Evolutionary conservation across 2,113 vertebrate species (phyloP), one percentile per base, ranked within the genome.

Genomic region (Eretmochelys imbricata): DNA sequence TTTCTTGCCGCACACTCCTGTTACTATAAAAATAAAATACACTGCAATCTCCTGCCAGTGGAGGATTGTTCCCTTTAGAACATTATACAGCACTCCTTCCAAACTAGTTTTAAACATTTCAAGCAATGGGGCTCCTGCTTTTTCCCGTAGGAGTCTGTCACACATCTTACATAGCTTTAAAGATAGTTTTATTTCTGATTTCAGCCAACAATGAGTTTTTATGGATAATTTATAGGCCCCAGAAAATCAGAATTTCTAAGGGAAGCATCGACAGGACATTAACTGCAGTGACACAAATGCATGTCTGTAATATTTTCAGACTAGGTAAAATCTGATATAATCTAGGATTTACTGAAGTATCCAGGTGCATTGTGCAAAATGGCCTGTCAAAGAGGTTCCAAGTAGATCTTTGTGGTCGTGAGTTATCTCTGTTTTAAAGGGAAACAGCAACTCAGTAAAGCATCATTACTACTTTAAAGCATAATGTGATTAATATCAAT

Each of bases 21-120:
- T 24, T 27, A 3, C 8, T 14, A 0, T 2, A 38, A 1, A 57
- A 51, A 4, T 4, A 6, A 51, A 72, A 4, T 1, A 75, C 65
- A 22, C 5, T 75, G 81, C 25, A 69, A 4, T 9, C 59, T 78
- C 38, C 38, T 55, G 62, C 78, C 84, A 20, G 0, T 0, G 65
- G 27, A 0, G 0, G 35, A 2, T 11, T 24, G 17, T 10, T 82
- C 75, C 13, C 0, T 1, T 46, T 42, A 19, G 31, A 4, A 24
- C 2, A 0, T 5, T 42, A 50, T 29, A 2, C 24, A 35, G 65
- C 13, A 5, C 22, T 69, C 27, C 24, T 7, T 49, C 85, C 6
- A 27, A 93, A 76, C 88, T 53, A 17, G 35, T 1, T 9, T 76
- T 9, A 65, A 81, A 54, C 20, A 72, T 48, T 42, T 48, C 27